Base-by-base conservation (phyloP, 2,888 invertebrate genomes). In the Dendrolimus houi region DNA sequence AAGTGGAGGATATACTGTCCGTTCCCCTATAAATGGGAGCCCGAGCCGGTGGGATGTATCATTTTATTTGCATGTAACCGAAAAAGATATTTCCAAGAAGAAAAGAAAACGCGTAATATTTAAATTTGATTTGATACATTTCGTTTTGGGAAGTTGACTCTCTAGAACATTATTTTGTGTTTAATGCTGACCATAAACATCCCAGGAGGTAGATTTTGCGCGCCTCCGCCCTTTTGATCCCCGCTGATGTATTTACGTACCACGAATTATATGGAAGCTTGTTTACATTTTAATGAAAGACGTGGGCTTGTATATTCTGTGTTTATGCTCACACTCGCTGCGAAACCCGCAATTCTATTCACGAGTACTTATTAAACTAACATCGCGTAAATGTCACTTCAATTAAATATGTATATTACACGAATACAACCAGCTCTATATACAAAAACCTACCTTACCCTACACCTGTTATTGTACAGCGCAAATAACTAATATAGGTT, bases 221-320 rank as follows among this genome's bases (percentile, higher is more conserved):
- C 63, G 64, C 66, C 59, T 64, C 66, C 65, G 62, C 70, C 69
- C 68, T 64, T 67, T 67, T 67, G 71, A 74, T 73, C 70, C 42
- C 70, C 64, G 63, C 68, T 77, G 77, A 79, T 75, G 75, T 80
- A 78, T 80, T 78, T 79, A 79, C 77, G 71, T 70, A 74, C 75
- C 75, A 71, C 74, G 79, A 80, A 77, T 80, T 78, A 80, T 77
- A 79, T 78, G 72, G 71, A 75, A 72, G 74, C 82, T 77, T 81
- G 83, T 85, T 85, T 83, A 84, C 82, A 83, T 83, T 81, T 84
- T 83, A 80, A 84, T 86, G 79, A 83, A 81, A 82, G 69, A 75
- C 71, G 71, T 72, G 68, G 70, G 72, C 66, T 74, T 75, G 71
- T 75, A 77, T 77, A 79, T 75, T 80, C 69, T 68, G 68, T 78